A percentile compares a stretch with the other conserved stretches of the same genome.
Conservation (phyloP, 2,888 invertebrate species). For the Conus canariensis region DNA sequence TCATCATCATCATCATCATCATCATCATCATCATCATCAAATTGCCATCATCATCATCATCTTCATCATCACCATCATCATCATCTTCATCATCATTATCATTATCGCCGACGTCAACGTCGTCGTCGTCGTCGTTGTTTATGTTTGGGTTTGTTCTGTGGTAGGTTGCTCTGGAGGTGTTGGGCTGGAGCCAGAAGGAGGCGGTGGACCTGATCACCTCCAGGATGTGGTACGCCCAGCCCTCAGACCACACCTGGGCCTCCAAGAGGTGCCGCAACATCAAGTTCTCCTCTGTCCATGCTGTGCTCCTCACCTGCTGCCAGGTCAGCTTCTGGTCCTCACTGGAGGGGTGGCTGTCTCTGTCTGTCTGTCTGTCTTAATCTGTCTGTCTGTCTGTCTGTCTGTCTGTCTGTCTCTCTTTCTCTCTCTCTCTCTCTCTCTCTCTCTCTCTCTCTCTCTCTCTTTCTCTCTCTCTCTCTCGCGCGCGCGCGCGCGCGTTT, state of each 20-base stretch:
- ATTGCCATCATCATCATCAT: background rate
- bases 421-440: conserved; percentile 4
- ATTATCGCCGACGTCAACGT: background rate
- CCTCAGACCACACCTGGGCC: conserved; percentile 89
- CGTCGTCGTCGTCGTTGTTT: background rate
- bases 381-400: background rate
- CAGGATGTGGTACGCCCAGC: conserved; percentile 89
- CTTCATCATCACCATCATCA: background rate
- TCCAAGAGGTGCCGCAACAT: conserved; percentile 69
- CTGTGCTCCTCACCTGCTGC: conserved; percentile 93
- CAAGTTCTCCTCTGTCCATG: conserved; percentile 89
- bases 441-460: conserved; percentile 7
- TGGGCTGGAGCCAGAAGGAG: conserved; percentile 92
- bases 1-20: background rate
- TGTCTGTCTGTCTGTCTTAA: conserved; percentile 16
- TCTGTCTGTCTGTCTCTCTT: background rate
- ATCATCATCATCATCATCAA: background rate
- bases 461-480: background rate
- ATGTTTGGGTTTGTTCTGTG: background rate
- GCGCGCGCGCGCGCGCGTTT: too few species aligned
- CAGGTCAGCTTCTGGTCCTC: conserved; percentile 84
- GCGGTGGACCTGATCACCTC: conserved; percentile 94
- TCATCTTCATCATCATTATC: background rate
- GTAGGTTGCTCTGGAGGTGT: conserved; percentile 92
- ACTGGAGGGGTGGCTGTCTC: background rate